Base-by-base conservation (phyloP, 1,140 invertebrate genomes). In the Bombus breviceps region DNA sequence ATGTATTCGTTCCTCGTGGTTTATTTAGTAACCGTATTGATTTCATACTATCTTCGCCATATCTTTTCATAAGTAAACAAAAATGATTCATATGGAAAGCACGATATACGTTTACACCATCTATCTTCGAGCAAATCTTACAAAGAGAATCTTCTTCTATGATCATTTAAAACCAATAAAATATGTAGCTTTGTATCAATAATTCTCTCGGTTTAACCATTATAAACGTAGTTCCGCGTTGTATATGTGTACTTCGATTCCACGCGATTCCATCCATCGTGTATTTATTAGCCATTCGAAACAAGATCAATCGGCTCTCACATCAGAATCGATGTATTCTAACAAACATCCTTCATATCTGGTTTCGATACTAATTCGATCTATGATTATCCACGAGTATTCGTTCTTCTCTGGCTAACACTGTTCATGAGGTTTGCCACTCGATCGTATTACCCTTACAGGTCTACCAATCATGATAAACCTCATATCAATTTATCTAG, bases 401-500 rank as follows among this genome's bases (percentile, higher is more conserved):
- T 41, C 28, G 62, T 39, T 68, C 34, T 32, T 22, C 57, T 57
- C 4, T n/a, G 25, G 15, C 43, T 47, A 64, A 32, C 59, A 18
- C n/a, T 62, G 69, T 10, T 59, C 62, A 39, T 84, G 79, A 62
- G 76, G 41, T 81, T 34, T 34, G 74, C 47, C 41, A n/a, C 15
- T 74, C 84, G 79, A 81, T 81, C 69, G 43, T 53, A 66, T 85
- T 85, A 74, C 78, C 71, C 59, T 57, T 75, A 81, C 72, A 13
- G 69, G 79, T 47, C 78, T 41, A 75, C 83, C 78, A 81, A 86
- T 86, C 80, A 64, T n/a, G 72, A 83, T 76, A 69, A 83, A 41
- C 64, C 43, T 83, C 73, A 72, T 86, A 86, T 82, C 79, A 83
- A 86, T 86, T 86, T 86, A 86, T 76, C 85, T 76, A 71, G n/a